A percentile compares a stretch with the other conserved stretches of the same genome.
Conservation (phyloP, 2,797 vertebrate genomes). For the Pangasius sanitwongsei region DNA sequence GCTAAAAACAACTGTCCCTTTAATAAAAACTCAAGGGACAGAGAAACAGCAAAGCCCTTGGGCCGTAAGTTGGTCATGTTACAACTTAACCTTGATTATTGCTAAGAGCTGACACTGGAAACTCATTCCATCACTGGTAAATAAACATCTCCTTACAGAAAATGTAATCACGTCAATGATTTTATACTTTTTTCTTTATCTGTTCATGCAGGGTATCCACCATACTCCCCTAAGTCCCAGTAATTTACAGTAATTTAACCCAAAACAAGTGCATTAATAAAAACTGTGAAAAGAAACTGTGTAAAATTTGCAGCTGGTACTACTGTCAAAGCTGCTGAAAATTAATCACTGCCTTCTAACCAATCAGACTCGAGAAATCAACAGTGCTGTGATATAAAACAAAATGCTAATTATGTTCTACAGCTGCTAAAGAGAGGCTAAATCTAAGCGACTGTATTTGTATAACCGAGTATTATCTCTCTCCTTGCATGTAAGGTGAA, state of each 20-base stretch:
- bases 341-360: neutral
- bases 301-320: neutral
- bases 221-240: neutral
- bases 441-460: neutral
- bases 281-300: neutral
- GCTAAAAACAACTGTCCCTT: neutral
- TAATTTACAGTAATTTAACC: neutral
- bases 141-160: neutral
- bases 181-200: neutral
- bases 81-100: neutral
- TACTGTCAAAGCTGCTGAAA: neutral
- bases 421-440: neutral
- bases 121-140: neutral
- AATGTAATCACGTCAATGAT: neutral
- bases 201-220: neutral
- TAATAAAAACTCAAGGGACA: neutral
- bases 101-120: neutral
- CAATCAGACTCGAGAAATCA: neutral
- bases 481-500: conserved; percentile 32
- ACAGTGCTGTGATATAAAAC: neutral
- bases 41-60: neutral
- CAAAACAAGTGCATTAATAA: neutral
- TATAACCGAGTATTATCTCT: neutral
- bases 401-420: neutral
- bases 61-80: neutral